These are phyloP conservation scores for Pantelozetes paolii DNA, from an alignment of 2,888 invertebrate genomes.

Conservation along the genomic window DNA sequence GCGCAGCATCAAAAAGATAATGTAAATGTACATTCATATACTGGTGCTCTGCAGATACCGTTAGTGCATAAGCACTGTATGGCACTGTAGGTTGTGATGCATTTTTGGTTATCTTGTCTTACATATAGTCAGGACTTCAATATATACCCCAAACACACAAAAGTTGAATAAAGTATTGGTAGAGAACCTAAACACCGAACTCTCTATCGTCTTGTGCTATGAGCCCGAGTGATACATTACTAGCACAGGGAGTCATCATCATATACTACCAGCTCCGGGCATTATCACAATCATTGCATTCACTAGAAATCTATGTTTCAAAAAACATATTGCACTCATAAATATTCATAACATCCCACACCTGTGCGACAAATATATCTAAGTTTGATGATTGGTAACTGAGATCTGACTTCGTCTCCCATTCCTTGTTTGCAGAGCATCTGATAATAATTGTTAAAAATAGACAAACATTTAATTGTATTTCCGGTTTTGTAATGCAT, in stretches of 20 bases:
- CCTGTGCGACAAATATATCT: no score
- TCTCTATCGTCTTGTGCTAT: background rate
- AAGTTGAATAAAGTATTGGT: background rate
- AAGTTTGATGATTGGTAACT: no score
- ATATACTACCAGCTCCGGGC: conserved; percentile 1
- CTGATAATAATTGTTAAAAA: no score
- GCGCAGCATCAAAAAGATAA: conserved; percentile 33
- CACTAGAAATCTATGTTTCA: no score
- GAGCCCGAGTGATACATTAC: background rate
- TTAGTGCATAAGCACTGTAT: background rate
- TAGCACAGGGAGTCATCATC: conserved; percentile 11
- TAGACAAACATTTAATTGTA: no score
- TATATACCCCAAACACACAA: background rate
- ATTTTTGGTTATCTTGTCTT: conserved; percentile 21
- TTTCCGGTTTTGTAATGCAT: no score
- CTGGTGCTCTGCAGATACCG: background rate
- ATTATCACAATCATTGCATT: background rate
- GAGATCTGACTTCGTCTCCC: no score
- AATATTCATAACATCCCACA: no score
- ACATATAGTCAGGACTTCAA: background rate
- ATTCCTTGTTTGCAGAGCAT: no score
- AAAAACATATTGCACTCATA: background rate
- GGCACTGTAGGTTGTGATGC: background rate
- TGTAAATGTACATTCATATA: conserved; percentile 29
- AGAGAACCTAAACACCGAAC: background rate